Base-by-base conservation (phyloP, 2,113 vertebrate genomes). In the Taurulus bubalis region DNA sequence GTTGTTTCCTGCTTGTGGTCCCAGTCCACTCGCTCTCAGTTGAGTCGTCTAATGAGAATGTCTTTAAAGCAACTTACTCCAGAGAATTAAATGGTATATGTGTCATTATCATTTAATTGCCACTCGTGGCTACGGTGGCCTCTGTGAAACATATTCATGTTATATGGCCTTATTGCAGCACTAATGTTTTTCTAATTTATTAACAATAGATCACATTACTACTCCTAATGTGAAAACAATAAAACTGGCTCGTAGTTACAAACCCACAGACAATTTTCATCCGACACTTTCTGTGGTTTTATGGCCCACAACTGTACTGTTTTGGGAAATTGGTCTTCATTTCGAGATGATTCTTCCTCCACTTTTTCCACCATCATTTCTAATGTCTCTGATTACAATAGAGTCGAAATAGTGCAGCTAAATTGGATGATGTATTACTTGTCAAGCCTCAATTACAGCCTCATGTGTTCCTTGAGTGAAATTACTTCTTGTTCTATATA, bases 291-390 rank as follows among this genome's bases (percentile, higher is more conserved):
- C 26, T 26, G 5, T 56, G 9, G 53, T 24, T 55, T 45, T 45
- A 14, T 42, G 40, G 40, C 40, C 40, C 40, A 42, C 40, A 42
- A 3, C 40, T 42, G 40, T 14, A 42, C 11, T 6, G 45, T 47
- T 47, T 47, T 18, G 45, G 10, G 20, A 69, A 34, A 70, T 53
- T 53, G 12, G 12, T 38, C 32, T 70, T 70, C 67, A 53, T 69
- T 10, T 1, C 7, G 6, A 20, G 2, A 26, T 18, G 2, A 55
- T 42, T 55, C 36, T 10, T 67, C 36, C n/a, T 49, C n/a, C 30
- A 3, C 0, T 18, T 58, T 77, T 26, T 49, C 20, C 4, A 28
- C 24, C 2, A 28, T 40, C 3, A n/a, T 55, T 22, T 64, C 8
- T 47, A 69, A 16, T 51, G 30, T 26, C 60, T 56, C 63, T 34